These are phyloP conservation scores for Morinoia aosen DNA, from an alignment of 2,888 invertebrate genomes.

Conservation along the genomic window DNA sequence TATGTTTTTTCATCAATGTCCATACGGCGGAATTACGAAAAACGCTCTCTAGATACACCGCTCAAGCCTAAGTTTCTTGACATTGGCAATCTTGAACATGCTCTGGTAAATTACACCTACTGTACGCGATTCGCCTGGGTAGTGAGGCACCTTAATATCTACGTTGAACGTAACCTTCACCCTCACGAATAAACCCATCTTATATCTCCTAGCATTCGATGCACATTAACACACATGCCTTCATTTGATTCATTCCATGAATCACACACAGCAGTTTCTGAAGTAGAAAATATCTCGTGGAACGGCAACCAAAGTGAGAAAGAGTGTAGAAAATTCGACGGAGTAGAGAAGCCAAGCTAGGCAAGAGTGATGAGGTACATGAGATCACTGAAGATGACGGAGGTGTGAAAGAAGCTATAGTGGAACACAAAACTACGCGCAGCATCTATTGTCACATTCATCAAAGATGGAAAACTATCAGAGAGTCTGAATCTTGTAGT, in stretches of 20 bases:
- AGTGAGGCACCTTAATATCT: background rate
- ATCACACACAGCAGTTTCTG: background rate
- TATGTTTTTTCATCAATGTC: background rate
- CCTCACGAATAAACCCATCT: background rate
- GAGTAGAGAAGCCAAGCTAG: background rate
- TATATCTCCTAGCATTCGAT: background rate
- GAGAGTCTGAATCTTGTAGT: background rate
- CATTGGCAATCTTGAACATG: background rate
- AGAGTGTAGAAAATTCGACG: background rate
- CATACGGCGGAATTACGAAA: background rate
- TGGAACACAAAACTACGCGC: background rate
- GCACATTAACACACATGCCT: background rate
- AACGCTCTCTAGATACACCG: background rate
- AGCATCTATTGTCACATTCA: background rate
- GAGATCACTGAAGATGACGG: background rate
- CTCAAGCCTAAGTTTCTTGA: background rate
- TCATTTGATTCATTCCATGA: background rate
- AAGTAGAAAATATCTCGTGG: no score
- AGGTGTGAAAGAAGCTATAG: background rate
- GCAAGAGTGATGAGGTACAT: background rate
- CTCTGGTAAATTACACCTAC: background rate
- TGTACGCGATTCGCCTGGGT: background rate
- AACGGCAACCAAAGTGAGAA: background rate
- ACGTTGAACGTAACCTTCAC: background rate
- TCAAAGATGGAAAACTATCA: no score